A percentile compares a stretch with the other conserved stretches of the same genome.
These are phyloP conservation scores for Muscicapa striata DNA, from an alignment of 2,797 vertebrate genomes.

Conservation along the genomic window DNA sequence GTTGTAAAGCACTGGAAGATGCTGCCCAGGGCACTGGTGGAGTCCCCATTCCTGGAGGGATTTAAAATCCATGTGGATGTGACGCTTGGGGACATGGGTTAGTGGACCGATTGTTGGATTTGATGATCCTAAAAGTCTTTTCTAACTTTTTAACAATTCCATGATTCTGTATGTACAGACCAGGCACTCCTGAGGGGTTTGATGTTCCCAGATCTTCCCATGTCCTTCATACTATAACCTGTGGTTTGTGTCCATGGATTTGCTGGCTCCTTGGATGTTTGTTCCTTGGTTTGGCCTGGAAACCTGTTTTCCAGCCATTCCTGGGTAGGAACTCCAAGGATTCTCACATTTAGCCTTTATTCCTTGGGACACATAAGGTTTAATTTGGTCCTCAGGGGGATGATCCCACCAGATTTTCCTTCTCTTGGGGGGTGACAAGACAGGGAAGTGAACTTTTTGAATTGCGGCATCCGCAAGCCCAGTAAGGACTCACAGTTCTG, in stretches of 20 bases:
- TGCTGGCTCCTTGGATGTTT: not conserved
- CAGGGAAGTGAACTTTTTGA: not conserved
- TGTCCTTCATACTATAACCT: not conserved
- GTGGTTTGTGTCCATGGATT: accelerated
- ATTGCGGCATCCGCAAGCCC: accelerated
- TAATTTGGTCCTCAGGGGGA: not conserved
- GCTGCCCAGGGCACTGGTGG: not conserved
- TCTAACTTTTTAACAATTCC: not conserved
- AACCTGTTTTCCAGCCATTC: not conserved
- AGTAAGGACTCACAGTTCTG: accelerated
- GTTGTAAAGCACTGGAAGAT: not conserved
- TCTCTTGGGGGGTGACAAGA: accelerated
- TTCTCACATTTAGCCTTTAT: not conserved
- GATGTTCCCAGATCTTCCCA: accelerated
- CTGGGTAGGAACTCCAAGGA: not conserved
- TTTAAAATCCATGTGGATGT: not conserved
- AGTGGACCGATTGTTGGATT: not conserved
- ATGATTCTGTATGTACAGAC: not conserved
- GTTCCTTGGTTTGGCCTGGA: not conserved
- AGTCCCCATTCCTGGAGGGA: not conserved
- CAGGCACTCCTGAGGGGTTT: not conserved
- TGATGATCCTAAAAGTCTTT: not conserved
- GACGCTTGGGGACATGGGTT: not conserved
- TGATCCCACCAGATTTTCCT: not conserved
- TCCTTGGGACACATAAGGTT: not conserved